phyloP scores from a whole-genome alignment of 2,113 vertebrate genomes.

The Chrysochloris asiatica region DNA sequence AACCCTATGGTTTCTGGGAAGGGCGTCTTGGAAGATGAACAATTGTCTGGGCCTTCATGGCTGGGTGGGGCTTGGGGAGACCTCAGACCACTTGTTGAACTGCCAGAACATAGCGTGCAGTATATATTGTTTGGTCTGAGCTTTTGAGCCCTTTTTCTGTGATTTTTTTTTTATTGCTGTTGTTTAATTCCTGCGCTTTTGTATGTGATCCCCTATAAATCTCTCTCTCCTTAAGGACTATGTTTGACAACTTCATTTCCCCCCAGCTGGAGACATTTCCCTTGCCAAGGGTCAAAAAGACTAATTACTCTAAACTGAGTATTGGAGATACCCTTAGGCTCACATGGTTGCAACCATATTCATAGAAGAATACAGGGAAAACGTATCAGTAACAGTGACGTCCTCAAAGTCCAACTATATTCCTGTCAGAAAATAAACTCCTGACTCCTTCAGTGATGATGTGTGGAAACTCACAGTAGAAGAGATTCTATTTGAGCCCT shows the following conservation, averaged over 20 bases:
- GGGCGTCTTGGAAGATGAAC: constrained; percentile 74
- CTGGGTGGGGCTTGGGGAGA: constrained; percentile 70
- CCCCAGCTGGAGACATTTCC: constrained; percentile 77
- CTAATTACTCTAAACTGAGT: constrained; percentile 56
- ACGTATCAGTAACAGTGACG: neutral
- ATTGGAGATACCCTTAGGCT: constrained; percentile 58
- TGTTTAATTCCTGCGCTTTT: constrained; percentile 82
- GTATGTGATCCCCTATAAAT: constrained; percentile 79
- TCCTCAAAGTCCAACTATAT: neutral
- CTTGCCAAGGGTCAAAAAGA: constrained; percentile 78
- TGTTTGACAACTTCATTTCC: constrained; percentile 83
- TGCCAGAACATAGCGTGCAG: constrained; percentile 75
- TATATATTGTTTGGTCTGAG: constrained; percentile 81
- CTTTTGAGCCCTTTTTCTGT: constrained; percentile 77
- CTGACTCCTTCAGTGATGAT: constrained; percentile 5
- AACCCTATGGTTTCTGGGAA: constrained; percentile 74
- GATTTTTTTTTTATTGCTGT: constrained; percentile 80
- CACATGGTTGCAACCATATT: constrained; percentile 1
- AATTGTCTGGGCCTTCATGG: constrained; percentile 64
- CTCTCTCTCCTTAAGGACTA: constrained; percentile 74
- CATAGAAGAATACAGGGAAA: constrained; percentile 14
- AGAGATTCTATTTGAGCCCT: neutral
- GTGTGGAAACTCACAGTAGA: neutral
- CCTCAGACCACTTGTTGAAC: constrained; percentile 62
- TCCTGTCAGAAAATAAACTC: constrained; percentile 50